A percentile compares a stretch with the other conserved stretches of the same genome.
Evolutionary conservation across 2,797 vertebrate species (phyloP).

Genomic region (Enteromius radiatus): DNA sequence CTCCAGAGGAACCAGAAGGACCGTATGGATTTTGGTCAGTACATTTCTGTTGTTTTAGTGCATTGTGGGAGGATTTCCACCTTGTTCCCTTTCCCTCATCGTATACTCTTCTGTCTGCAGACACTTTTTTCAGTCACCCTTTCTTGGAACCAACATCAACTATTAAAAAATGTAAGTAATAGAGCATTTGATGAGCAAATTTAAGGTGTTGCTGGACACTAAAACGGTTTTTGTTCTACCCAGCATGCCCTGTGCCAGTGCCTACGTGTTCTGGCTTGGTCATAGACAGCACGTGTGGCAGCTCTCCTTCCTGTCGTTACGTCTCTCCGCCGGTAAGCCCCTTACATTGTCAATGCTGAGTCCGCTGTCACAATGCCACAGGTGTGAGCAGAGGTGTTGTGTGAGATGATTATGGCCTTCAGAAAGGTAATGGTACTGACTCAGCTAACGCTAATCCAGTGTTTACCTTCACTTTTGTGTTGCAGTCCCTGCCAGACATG

Average conservation of each 20-base stretch:
- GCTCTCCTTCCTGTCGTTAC: conserved; percentile 91
- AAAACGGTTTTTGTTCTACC: neutral
- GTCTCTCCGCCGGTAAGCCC: conserved; percentile 92
- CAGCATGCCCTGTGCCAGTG: conserved; percentile 94
- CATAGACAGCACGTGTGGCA: conserved; percentile 87
- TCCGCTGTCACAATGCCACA: conserved; percentile 19
- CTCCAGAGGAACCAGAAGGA: conserved; percentile 98
- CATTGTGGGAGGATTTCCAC: neutral
- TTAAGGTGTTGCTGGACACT: neutral
- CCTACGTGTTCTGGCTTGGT: conserved; percentile 82
- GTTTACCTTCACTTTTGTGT: conserved; percentile 13
- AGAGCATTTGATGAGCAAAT: neutral
- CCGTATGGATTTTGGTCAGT: conserved; percentile 95
- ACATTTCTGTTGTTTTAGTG: neutral
- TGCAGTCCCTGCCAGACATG: conserved; percentile 94
- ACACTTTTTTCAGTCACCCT: conserved; percentile 92
- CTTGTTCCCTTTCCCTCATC: neutral
- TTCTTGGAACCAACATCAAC: conserved; percentile 88
- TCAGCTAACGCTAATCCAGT: conserved; percentile 41
- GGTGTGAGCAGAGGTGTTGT: neutral
- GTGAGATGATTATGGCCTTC: neutral
- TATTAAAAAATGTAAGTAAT: conserved; percentile 92
- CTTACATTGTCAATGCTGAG: neutral
- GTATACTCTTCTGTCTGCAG: conserved; percentile 70
- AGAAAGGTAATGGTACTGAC: conserved; percentile 33